Evolutionary conservation across 2,113 vertebrate species (phyloP).

Genomic region (Tupaia tana): DNA sequence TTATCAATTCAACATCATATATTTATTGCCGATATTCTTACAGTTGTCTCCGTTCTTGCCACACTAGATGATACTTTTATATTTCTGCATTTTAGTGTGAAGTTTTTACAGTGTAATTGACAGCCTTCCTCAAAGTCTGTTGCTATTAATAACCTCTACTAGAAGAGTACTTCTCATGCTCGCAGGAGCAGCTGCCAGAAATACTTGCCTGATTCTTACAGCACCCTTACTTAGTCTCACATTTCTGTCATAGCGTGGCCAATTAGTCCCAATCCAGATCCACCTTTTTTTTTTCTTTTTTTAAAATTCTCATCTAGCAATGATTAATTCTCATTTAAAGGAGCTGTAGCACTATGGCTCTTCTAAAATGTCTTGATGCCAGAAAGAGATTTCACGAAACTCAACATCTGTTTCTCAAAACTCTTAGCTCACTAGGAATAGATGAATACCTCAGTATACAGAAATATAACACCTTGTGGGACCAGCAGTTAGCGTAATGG

Average conservation of each 20-base stretch:
- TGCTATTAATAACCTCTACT: constrained; percentile 89
- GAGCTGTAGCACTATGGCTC: background rate
- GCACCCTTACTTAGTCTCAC: constrained; percentile 73
- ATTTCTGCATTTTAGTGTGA: constrained; percentile 68
- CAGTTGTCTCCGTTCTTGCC: constrained; percentile 26
- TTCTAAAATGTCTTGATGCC: constrained; percentile 41
- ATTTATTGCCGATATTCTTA: constrained; percentile 36
- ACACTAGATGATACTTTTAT: constrained; percentile 46
- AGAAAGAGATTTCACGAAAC: constrained; percentile 7
- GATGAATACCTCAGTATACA: background rate
- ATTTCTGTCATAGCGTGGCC: constrained; percentile 82
- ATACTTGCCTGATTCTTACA: constrained; percentile 85
- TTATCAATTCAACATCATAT: background rate
- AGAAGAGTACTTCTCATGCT: constrained; percentile 84
- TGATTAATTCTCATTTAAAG: background rate
- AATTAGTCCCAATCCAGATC: constrained; percentile 71
- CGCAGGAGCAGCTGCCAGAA: constrained; percentile 87
- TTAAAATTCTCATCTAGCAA: background rate
- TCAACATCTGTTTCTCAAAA: constrained; percentile 13
- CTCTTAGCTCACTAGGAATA: background rate
- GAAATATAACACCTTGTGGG: background rate
- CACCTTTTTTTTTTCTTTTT: constrained; percentile 51
- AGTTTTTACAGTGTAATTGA: constrained; percentile 79
- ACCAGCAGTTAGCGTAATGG: too few relatives aligned
- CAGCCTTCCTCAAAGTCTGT: constrained; percentile 80